These are phyloP conservation scores for Luscinia luscinia DNA, from an alignment of 2,797 vertebrate species.

Conservation along the genomic window DNA sequence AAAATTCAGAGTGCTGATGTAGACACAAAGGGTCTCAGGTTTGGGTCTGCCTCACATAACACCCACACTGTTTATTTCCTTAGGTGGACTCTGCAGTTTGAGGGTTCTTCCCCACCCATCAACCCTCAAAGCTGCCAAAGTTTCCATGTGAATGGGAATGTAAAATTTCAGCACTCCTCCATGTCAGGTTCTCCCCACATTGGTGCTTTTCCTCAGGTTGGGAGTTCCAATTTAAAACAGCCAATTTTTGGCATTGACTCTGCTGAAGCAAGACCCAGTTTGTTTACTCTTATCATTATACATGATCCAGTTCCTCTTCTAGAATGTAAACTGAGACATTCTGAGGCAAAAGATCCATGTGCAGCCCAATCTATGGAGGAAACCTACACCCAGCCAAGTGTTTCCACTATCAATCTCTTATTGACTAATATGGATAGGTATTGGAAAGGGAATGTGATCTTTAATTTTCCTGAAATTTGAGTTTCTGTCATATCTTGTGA, in stretches of 20 bases:
- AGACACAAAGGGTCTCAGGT: neutral
- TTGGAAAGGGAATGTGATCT: neutral
- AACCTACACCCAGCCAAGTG: neutral
- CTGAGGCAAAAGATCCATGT: neutral
- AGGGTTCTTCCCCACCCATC: neutral
- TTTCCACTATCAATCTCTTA: neutral
- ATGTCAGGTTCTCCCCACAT: fast-evolving
- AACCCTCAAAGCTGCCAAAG: fast-evolving
- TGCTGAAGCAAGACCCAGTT: neutral
- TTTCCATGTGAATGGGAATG: fast-evolving
- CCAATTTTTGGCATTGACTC: neutral
- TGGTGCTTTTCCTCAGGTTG: neutral
- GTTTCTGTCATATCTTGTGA: neutral
- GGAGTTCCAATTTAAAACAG: neutral
- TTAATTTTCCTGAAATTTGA: neutral
- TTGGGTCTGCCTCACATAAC: neutral
- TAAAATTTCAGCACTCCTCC: neutral
- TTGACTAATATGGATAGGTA: neutral
- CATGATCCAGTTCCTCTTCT: neutral
- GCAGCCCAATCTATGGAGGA: neutral
- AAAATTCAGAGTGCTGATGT: neutral
- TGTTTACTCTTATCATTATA: neutral
- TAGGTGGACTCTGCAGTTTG: fast-evolving
- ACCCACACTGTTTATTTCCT: neutral
- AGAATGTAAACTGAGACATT: neutral